These are phyloP conservation scores for Plebejus melissa DNA, from an alignment of 2,888 invertebrate species.

Conservation along the genomic window DNA sequence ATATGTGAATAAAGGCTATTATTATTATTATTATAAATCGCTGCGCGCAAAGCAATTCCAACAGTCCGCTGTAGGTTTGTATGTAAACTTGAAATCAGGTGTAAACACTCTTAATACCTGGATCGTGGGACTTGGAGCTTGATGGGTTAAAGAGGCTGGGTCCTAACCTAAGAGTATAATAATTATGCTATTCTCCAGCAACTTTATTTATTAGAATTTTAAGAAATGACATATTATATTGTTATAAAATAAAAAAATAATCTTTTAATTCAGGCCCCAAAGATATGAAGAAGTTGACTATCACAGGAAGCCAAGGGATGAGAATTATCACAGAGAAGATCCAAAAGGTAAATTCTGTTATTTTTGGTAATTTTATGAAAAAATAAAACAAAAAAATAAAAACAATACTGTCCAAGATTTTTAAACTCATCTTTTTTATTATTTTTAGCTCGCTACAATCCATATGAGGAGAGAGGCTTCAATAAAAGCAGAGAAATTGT, in stretches of 20 bases:
- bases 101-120: too few species aligned
- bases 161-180: too few species aligned
- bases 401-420: not conserved
- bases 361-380: too few species aligned
- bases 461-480: slow-evolving; percentile 53
- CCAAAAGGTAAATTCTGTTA: slow-evolving; percentile 48
- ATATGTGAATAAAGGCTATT: too few species aligned
- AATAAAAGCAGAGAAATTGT: slow-evolving; percentile 53
- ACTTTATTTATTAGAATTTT: not conserved
- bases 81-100: too few species aligned
- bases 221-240: not conserved
- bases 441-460: slow-evolving; percentile 56
- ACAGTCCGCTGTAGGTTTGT: too few species aligned
- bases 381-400: too few species aligned
- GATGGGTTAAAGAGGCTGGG: too few species aligned
- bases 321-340: slow-evolving; percentile 55
- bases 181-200: not conserved
- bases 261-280: slow-evolving; percentile 25
- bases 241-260: not conserved
- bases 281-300: slow-evolving; percentile 56
- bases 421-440: slow-evolving; percentile 26
- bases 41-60: too few species aligned
- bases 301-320: slow-evolving; percentile 55
- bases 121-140: too few species aligned
- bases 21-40: too few species aligned